These are phyloP conservation scores for Tetragonula carbonaria DNA, from an alignment of 2,888 invertebrate species.

Conservation along the genomic window DNA sequence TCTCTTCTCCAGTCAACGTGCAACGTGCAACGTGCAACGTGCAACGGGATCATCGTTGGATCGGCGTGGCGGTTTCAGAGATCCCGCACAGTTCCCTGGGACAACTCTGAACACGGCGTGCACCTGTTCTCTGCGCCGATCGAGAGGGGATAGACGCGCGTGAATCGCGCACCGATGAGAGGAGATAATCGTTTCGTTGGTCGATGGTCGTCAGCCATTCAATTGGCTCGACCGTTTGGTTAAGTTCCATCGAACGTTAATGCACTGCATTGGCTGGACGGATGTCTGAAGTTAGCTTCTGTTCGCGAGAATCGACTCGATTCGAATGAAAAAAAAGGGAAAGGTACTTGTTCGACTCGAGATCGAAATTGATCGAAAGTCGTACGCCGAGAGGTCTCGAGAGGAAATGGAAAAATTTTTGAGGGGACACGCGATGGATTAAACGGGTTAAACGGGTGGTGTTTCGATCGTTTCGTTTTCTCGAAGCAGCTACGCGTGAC, in stretches of 20 bases:
- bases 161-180: constrained; percentile 49
- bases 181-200: constrained; percentile 39
- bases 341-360: too few relatives aligned
- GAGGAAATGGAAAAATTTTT: too few relatives aligned
- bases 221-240: constrained; percentile 7
- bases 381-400: too few relatives aligned
- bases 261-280: neutral
- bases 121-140: neutral
- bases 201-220: neutral
- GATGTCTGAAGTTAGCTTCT: too few relatives aligned
- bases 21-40: too few relatives aligned
- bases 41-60: neutral
- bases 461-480: neutral
- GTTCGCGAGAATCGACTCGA: too few relatives aligned
- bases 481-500: constrained; percentile 8
- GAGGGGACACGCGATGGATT: too few relatives aligned
- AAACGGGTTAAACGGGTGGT: neutral
- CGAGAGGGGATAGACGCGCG: constrained; percentile 17
- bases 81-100: constrained; percentile 37
- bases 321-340: too few relatives aligned
- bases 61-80: constrained; percentile 37
- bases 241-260: constrained; percentile 50
- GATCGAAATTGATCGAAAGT: too few relatives aligned
- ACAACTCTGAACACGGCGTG: constrained; percentile 38
- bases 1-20: neutral